Conservation (phyloP, 2,888 invertebrate species). For the Leptinotarsa rubiginosa region DNA sequence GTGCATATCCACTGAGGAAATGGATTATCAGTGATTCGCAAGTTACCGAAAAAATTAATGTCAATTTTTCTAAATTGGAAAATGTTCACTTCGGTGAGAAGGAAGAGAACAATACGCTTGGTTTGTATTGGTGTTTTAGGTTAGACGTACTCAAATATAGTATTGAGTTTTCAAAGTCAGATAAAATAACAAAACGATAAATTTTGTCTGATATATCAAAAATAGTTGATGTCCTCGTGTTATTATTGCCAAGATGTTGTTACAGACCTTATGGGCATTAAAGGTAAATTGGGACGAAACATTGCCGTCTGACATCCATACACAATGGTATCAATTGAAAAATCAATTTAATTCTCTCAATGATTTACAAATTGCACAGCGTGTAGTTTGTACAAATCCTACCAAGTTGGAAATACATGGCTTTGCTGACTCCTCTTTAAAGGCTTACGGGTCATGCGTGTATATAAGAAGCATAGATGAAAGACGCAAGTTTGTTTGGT, state of each 20-base stretch:
- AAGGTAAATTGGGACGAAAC: too few relatives aligned
- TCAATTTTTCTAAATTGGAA: too few relatives aligned
- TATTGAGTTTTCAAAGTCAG: background rate
- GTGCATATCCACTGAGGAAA: too few relatives aligned
- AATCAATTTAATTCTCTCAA: slow-evolving; percentile 26
- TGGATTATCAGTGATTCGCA: too few relatives aligned
- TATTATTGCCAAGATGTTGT: too few relatives aligned
- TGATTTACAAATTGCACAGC: slow-evolving; percentile 27
- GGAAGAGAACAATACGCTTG: too few relatives aligned
- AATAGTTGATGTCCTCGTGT: too few relatives aligned
- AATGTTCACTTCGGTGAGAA: too few relatives aligned
- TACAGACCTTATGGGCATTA: too few relatives aligned
- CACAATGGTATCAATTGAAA: slow-evolving; percentile 27
- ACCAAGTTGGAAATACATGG: slow-evolving; percentile 27
- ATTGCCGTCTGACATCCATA: slow-evolving; percentile 18
- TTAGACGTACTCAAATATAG: slow-evolving; percentile 8
- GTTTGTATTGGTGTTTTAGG: background rate
- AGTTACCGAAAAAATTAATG: too few relatives aligned
- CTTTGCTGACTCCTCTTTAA: slow-evolving; percentile 36
- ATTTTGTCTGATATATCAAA: too few relatives aligned
- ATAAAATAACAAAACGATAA: background rate
- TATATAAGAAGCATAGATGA: slow-evolving; percentile 23
- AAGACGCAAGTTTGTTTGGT: slow-evolving; percentile 26
- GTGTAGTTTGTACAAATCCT: slow-evolving; percentile 18
- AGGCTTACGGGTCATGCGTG: slow-evolving; percentile 42